These are phyloP conservation scores for Latrodectus elegans DNA, from an alignment of 2,888 invertebrate genomes.

Conservation along the genomic window DNA sequence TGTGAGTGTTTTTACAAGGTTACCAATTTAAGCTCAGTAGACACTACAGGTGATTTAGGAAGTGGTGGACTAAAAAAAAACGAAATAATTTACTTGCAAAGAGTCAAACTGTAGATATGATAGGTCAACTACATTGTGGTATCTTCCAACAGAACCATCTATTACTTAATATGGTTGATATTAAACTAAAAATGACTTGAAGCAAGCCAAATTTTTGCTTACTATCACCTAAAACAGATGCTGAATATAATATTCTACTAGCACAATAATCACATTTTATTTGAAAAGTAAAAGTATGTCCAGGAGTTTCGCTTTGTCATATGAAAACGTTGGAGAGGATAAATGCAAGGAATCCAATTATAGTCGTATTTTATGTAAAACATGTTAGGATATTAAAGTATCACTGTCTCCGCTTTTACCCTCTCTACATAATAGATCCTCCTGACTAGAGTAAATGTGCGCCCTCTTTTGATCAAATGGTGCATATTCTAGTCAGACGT, in stretches of 20 bases:
- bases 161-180: slow-evolving; percentile 27
- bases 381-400: no score
- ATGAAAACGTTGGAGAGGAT: slow-evolving; percentile 7
- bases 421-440: no score
- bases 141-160: slow-evolving; percentile 24
- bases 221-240: neutral
- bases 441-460: no score
- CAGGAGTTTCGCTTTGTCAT: slow-evolving; percentile 15
- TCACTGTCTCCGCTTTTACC: no score
- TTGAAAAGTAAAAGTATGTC: slow-evolving; percentile 39
- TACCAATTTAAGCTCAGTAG: neutral
- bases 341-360: slow-evolving; percentile 29
- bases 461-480: no score
- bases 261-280: slow-evolving; percentile 26
- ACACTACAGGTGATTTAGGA: neutral
- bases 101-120: slow-evolving; percentile 35
- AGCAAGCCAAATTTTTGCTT: slow-evolving; percentile 39
- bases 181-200: slow-evolving; percentile 32
- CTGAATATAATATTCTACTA: slow-evolving; percentile 13
- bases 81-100: neutral
- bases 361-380: slow-evolving; percentile 25
- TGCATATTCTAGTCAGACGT: no score
- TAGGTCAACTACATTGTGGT: slow-evolving; percentile 25
- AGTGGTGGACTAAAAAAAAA: slow-evolving; percentile 10
- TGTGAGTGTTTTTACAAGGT: slow-evolving; percentile 31